These are phyloP conservation scores for Caranx melampygus DNA, from an alignment of 2,113 vertebrate genomes.

Conservation along the genomic window DNA sequence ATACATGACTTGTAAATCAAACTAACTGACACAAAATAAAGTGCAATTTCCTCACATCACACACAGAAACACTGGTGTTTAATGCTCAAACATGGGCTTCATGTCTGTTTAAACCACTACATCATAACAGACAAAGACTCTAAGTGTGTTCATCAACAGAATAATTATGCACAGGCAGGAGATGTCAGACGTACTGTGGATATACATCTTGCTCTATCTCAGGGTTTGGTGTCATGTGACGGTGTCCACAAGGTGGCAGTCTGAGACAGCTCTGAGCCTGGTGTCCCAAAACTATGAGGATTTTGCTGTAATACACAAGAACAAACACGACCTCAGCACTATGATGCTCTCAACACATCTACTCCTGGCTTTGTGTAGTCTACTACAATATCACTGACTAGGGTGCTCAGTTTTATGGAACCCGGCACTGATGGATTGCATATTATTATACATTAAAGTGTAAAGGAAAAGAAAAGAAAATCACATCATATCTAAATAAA, in stretches of 20 bases:
- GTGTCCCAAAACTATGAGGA: conserved; percentile 18
- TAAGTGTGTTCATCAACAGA: conserved; percentile 6
- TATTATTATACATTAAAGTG: conserved; percentile 68
- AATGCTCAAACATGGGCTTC: conserved; percentile 34
- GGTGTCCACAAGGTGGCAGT: conserved; percentile 72
- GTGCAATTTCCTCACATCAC: conserved; percentile 73
- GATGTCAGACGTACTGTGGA: conserved; percentile 3
- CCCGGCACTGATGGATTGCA: conserved; percentile 78
- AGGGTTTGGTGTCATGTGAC: conserved; percentile 14
- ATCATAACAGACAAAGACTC: conserved; percentile 19
- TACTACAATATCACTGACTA: conserved; percentile 48
- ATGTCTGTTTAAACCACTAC: conserved; percentile 8
- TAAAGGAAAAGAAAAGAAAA: conserved; percentile 38
- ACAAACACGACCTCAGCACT: conserved; percentile 51
- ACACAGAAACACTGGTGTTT: conserved; percentile 54
- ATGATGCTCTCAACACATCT: conserved; percentile 36
- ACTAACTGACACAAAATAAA: conserved; percentile 75
- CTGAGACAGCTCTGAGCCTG: conserved; percentile 38
- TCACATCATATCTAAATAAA: conserved; percentile 61
- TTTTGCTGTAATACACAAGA: conserved; percentile 30
- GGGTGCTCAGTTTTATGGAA: conserved; percentile 49
- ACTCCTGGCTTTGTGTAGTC: conserved; percentile 36
- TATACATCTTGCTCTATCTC: background rate
- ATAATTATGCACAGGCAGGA: conserved; percentile 15
- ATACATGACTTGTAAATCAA: conserved; percentile 45